Base-by-base conservation (phyloP, 2,888 invertebrate genomes). In the Caenorhabditis sp. region DNA sequence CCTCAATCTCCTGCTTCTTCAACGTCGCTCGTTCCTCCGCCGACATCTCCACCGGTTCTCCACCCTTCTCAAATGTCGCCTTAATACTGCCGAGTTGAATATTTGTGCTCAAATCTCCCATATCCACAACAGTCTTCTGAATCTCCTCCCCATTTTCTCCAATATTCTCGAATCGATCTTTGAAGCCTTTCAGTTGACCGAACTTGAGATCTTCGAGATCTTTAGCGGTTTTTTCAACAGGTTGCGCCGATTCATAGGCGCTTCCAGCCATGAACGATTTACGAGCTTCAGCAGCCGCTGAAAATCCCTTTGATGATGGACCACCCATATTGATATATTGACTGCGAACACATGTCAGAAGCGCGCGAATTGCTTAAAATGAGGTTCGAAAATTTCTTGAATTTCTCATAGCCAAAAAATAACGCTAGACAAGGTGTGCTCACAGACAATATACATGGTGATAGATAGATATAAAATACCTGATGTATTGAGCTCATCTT, bases 1-100 rank as follows among this genome's bases (percentile, higher is more conserved):
- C 86, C 58, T 86, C 86, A 59, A 86, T 86, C 63, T 86, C 86
- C 53, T 81, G 78, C 66, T 86, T 86, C 76, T 87, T 86, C 50
- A 80, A 67, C 8, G 81, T 84, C 1, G 86, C 85, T 25, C 86
- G 64, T 58, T 85, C 86, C 63, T 86, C 86, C 1, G 86, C 82
- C 27, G 83, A 80, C 84, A 86, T 84, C 21, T 86, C 82, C 8
- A 20, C 70, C 65, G 54, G 27, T 36, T 66, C 69, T 36, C 75
- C 43, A 27, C 83, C 85, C 82, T 85, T 84, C 57, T 84, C 82
- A 67, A 86, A 84, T 8, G 85, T 80, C 1, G 83, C 82, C 77
- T 87, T 87, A 70, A 87, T 82, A 54, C 80, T 82, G 62, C 84
- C 84, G 25, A 87, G 71, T 63, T 85, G 79, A 21, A 77, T 82